phyloP scores from a whole-genome alignment of 2,797 vertebrate genomes.

The Acipenser transmontanus region DNA sequence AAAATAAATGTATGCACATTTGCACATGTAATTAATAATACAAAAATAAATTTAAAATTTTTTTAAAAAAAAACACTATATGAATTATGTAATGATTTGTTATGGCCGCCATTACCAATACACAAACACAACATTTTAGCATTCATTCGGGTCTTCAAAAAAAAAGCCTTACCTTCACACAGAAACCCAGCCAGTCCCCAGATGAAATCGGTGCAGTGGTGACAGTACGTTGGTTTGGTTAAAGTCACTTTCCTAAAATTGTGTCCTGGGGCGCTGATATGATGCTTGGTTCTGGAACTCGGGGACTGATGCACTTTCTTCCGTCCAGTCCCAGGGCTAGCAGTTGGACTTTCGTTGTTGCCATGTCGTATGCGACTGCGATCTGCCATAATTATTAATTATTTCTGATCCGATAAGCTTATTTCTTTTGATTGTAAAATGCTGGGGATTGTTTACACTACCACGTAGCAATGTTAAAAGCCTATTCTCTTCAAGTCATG shows the following conservation, averaged over 20 bases:
- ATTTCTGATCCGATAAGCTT: background rate
- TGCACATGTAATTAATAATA: too few relatives aligned
- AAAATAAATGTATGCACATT: too few relatives aligned
- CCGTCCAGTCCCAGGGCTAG: constrained; percentile 50
- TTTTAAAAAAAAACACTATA: too few relatives aligned
- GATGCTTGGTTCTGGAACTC: constrained; percentile 32
- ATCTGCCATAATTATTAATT: constrained; percentile 43
- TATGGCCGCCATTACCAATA: too few relatives aligned
- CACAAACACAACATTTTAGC: too few relatives aligned
- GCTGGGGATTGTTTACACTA: background rate
- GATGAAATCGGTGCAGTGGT: constrained; percentile 92
- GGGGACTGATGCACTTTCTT: constrained; percentile 38
- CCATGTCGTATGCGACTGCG: constrained; percentile 25
- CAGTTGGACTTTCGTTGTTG: constrained; percentile 41
- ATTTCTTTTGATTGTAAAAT: background rate
- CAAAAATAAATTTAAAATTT: too few relatives aligned
- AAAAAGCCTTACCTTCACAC: constrained; percentile 72
- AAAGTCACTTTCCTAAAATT: constrained; percentile 79
- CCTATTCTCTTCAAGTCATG: background rate
- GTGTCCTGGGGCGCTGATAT: constrained; percentile 60
- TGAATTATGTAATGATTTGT: too few relatives aligned
- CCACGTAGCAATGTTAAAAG: background rate
- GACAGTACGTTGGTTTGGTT: constrained; percentile 91
- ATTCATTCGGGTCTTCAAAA: too few relatives aligned
- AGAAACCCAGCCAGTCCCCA: constrained; percentile 85